A percentile compares a stretch with the other conserved stretches of the same genome.
Evolutionary conservation across 2,888 invertebrate genomes (phyloP).

Genomic region (Erpobdella octoculata): DNA sequence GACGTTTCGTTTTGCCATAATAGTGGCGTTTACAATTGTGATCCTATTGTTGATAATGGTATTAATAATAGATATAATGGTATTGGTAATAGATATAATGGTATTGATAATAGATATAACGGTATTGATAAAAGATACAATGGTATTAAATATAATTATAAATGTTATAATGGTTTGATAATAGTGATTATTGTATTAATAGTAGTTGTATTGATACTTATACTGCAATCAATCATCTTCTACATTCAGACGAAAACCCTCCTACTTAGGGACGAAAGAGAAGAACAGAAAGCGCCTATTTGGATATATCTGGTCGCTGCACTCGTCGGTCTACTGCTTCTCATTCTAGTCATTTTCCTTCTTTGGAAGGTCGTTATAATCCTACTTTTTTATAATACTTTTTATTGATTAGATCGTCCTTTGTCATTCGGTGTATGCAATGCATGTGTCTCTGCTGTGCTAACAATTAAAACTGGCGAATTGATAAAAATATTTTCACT

Average conservation of each 20-base stretch:
- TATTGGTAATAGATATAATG: background rate
- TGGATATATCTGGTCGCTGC: slow-evolving; percentile 78
- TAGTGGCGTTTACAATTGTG: background rate
- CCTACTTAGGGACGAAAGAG: slow-evolving; percentile 58
- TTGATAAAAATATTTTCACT: too few relatives aligned
- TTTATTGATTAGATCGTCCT: too few relatives aligned
- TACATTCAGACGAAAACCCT: background rate
- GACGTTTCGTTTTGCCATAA: too few relatives aligned
- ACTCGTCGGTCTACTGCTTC: slow-evolving; percentile 71
- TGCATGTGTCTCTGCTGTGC: too few relatives aligned
- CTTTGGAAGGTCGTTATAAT: slow-evolving; percentile 37
- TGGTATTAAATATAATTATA: background rate
- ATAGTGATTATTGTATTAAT: too few relatives aligned
- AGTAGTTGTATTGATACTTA: too few relatives aligned
- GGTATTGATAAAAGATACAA: background rate
- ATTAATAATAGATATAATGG: background rate
- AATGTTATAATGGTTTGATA: background rate
- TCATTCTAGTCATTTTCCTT: slow-evolving; percentile 70
- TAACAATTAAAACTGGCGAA: too few relatives aligned
- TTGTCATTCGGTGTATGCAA: too few relatives aligned
- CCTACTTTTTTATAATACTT: too few relatives aligned
- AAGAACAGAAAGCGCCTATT: slow-evolving; percentile 67
- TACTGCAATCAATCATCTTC: too few relatives aligned
- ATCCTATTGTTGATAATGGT: background rate
- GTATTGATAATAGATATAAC: background rate